Percentiles rank a stretch among this genome's conserved stretches.
Conservation (phyloP, 2,113 vertebrate species). For the Morone saxatilis region DNA sequence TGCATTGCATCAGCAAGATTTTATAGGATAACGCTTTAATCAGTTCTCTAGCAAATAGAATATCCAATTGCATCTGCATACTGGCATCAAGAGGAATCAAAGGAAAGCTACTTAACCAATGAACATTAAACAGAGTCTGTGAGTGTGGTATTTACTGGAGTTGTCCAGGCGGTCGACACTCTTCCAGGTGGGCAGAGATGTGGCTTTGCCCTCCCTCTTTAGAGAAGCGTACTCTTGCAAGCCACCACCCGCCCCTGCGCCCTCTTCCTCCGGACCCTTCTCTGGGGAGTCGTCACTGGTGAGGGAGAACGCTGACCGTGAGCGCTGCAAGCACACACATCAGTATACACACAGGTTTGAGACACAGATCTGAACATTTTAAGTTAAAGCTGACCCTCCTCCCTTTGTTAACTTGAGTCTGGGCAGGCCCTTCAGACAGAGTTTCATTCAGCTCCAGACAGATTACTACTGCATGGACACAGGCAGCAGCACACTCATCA, state of each 20-base stretch:
- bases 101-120: background rate
- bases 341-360: background rate
- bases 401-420: background rate
- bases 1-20: background rate
- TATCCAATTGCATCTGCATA: background rate
- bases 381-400: background rate
- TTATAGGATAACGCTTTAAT: background rate
- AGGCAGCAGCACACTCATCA: background rate
- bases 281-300: constrained; percentile 85
- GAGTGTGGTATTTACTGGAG: constrained; percentile 85
- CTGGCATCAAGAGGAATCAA: background rate
- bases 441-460: background rate
- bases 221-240: constrained; percentile 80
- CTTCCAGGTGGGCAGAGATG: constrained; percentile 89
- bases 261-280: constrained; percentile 79
- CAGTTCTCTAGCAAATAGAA: no score
- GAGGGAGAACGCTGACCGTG: constrained; percentile 89
- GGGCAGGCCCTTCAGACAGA: constrained; percentile 1
- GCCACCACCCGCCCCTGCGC: constrained; percentile 39
- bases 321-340: constrained; percentile 82
- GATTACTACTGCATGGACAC: background rate
- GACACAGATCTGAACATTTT: background rate
- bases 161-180: constrained; percentile 90
- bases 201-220: constrained; percentile 83
- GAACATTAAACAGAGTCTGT: background rate